Evolutionary conservation across 2,888 invertebrate species (phyloP).

Genomic region (Gymnoscelis rufifasciata): DNA sequence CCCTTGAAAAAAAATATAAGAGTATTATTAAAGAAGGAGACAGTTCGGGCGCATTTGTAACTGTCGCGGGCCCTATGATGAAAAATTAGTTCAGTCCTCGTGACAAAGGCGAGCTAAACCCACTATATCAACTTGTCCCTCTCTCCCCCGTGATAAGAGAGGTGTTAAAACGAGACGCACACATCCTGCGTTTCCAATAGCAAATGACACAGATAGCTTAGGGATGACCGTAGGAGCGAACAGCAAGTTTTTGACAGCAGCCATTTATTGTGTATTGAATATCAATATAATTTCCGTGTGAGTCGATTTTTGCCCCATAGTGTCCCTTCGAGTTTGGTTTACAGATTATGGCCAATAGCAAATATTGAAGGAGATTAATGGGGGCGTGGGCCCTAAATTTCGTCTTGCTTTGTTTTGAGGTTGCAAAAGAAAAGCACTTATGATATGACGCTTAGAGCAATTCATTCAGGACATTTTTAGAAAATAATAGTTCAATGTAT

Average conservation of each 20-base stretch:
- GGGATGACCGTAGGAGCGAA: slow-evolving; percentile 80
- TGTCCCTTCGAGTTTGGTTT: slow-evolving; percentile 68
- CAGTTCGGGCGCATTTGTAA: slow-evolving; percentile 79
- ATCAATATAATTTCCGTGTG: slow-evolving; percentile 79
- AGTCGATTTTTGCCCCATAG: slow-evolving; percentile 76
- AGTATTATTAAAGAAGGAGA: slow-evolving; percentile 80
- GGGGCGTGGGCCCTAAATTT: slow-evolving; percentile 50
- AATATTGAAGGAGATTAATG: slow-evolving; percentile 73
- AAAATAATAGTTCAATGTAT: no score
- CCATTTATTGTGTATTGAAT: slow-evolving; percentile 80
- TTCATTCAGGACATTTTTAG: no score
- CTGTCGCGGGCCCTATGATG: slow-evolving; percentile 79
- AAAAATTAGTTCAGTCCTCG: slow-evolving; percentile 79
- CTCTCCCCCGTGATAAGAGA: slow-evolving; percentile 44
- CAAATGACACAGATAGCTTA: slow-evolving; percentile 79
- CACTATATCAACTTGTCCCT: slow-evolving; percentile 63
- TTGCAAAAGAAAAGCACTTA: slow-evolving; percentile 14
- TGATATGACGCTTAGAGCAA: not conserved
- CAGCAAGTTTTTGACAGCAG: slow-evolving; percentile 78
- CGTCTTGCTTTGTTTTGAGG: slow-evolving; percentile 42
- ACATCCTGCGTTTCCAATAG: slow-evolving; percentile 70
- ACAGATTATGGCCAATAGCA: slow-evolving; percentile 75
- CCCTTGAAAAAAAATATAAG: slow-evolving; percentile 76
- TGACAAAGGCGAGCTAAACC: slow-evolving; percentile 77
- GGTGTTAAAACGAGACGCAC: slow-evolving; percentile 45